phyloP scores from a whole-genome alignment of 2,113 vertebrate genomes.

The Collichthys lucidus region DNA sequence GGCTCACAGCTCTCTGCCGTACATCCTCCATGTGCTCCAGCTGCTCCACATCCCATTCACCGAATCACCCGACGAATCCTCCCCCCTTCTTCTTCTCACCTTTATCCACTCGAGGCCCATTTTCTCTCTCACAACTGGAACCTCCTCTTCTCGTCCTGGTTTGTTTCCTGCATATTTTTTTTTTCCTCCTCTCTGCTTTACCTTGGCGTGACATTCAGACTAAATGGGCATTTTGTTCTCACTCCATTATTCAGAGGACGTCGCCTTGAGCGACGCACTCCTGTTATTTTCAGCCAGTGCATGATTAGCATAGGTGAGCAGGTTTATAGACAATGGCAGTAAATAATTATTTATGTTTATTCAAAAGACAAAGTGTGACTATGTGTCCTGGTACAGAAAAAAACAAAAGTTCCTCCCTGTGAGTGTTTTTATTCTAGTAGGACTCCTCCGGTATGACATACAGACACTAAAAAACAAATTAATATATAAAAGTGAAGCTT shows the following conservation, averaged over 20 bases:
- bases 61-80: conserved; percentile 36
- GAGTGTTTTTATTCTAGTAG: no score
- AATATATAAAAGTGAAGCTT: not conserved
- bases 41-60: conserved; percentile 34
- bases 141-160: conserved; percentile 15
- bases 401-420: no score
- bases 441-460: not conserved
- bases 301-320: not conserved
- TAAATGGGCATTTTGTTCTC: conserved; percentile 1
- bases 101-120: conserved; percentile 25
- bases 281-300: not conserved
- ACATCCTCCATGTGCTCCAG: conserved; percentile 36
- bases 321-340: not conserved
- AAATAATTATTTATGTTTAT: not conserved
- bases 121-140: conserved; percentile 16
- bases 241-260: conserved; percentile 12
- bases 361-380: not conserved
- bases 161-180: not conserved
- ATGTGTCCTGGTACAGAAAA: not conserved
- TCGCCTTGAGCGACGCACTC: not conserved
- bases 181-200: not conserved
- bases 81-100: conserved; percentile 36
- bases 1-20: not conserved
- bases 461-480: no score
- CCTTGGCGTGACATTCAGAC: conserved; percentile 1